Percentiles rank a stretch among this genome's conserved stretches.
Evolutionary conservation across 2,797 vertebrate genomes (phyloP).

Genomic region (Notolabrus celidotus): DNA sequence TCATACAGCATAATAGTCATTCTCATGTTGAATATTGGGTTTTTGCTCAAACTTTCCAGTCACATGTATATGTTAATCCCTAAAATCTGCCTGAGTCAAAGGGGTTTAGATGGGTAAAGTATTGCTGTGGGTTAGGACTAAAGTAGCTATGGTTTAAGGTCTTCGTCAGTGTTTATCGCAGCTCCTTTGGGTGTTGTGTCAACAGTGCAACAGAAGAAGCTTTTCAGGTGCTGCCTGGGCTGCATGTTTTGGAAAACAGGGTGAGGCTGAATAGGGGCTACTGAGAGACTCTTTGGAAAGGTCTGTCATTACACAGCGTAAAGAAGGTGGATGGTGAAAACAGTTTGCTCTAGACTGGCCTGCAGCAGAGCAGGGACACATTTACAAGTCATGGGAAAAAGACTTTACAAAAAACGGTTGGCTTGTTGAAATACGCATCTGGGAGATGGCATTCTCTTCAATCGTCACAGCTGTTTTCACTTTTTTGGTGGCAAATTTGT

Average conservation of each 20-base stretch:
- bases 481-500: slow-evolving; percentile 32
- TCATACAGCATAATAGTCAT: slow-evolving; percentile 10
- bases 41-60: slow-evolving; percentile 15
- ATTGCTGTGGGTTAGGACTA: background rate
- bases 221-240: slow-evolving; percentile 36
- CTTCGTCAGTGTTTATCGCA: slow-evolving; percentile 7
- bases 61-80: slow-evolving; percentile 10
- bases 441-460: background rate
- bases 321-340: background rate
- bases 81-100: slow-evolving; percentile 15
- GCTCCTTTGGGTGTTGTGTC: slow-evolving; percentile 39
- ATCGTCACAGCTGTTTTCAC: slow-evolving; percentile 26
- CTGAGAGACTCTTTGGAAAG: slow-evolving; percentile 26
- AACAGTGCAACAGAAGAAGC: slow-evolving; percentile 41
- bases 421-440: slow-evolving; percentile 10
- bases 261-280: slow-evolving; percentile 12
- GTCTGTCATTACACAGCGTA: background rate
- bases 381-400: no score
- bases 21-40: background rate
- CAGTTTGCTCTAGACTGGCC: background rate
- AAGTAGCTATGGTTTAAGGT: slow-evolving; percentile 11
- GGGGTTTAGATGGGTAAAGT: slow-evolving; percentile 6
- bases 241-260: slow-evolving; percentile 48
- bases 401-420: background rate
- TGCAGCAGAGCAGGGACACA: background rate